Evolutionary conservation across 2,797 vertebrate genomes (phyloP), one percentile per base, ranked within the genome.

Genomic region (Decapterus maruadsi): DNA sequence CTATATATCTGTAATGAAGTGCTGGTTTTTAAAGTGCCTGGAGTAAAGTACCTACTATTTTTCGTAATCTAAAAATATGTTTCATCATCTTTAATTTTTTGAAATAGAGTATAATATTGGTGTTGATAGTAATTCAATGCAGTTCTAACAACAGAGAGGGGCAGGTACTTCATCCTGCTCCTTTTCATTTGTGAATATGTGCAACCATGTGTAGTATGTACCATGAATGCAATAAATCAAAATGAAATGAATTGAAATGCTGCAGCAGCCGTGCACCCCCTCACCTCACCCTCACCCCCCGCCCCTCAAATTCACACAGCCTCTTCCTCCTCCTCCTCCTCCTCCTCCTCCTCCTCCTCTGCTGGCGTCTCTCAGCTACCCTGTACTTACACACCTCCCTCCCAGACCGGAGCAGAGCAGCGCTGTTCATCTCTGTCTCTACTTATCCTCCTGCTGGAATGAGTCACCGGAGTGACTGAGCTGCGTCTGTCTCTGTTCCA

Each of bases 381-480:
- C 79, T 91, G 86, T 85, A 91, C 87, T 93, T 90, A 90, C 84
- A 90, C 87, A 84, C 84, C 81, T 91, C 89, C 75, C 77, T 83
- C 80, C 69, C 68, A 72, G 73, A 77, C 68, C 26, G 61, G 79
- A 87, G 78, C 77, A 63, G 79, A 87, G 78, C 77, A 26, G 68
- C 62, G 51, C 76, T 84, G 70, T 75, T 84, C 81, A 72, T 81
- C 72, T 78, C 71, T 67, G 63, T 82, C 85, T 83, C 46, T 76
- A 64, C 81, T 87, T 86, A 85, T 82, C 68, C 82, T 83, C 80
- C 6, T 77, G 71, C 57, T 78, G 78, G 65, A 78, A 75, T 91
- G 88, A 93, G 82, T 89, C 89, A 92, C 82, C 63, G 54, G 72
- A 46, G 58, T 65, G 81, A 88, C 75, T 84, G 83, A 89, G 62